Conservation (phyloP, 2,113 vertebrate species). For the Oncorhynchus mykiss region DNA sequence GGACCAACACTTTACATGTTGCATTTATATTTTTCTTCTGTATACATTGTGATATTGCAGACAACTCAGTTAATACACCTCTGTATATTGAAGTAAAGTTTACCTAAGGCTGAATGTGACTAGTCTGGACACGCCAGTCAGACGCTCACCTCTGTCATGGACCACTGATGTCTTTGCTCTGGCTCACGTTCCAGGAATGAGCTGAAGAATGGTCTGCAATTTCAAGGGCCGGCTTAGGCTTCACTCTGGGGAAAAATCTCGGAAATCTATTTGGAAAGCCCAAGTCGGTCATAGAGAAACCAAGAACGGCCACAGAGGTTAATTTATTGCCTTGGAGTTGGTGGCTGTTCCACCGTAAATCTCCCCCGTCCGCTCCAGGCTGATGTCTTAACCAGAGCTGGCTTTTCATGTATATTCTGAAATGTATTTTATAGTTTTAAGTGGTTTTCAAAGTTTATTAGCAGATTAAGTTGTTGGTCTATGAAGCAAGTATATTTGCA, state of each 20-base stretch:
- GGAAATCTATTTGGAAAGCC: conserved; percentile 34
- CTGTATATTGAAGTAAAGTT: no score
- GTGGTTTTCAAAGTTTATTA: conserved; percentile 34
- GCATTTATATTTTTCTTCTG: no score
- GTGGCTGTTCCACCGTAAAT: conserved; percentile 47
- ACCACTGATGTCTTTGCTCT: conserved; percentile 1
- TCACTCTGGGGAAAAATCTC: conserved; percentile 19
- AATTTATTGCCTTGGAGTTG: conserved; percentile 52
- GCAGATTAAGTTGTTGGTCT: conserved; percentile 21
- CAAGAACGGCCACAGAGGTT: conserved; percentile 25
- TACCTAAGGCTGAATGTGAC: neutral
- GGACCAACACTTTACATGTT: no score
- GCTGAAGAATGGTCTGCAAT: conserved; percentile 7
- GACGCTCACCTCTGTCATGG: conserved; percentile 8
- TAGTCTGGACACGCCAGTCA: neutral
- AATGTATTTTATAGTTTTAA: conserved; percentile 24
- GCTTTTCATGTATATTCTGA: conserved; percentile 24
- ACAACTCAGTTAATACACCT: no score
- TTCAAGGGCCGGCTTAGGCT: conserved; percentile 9
- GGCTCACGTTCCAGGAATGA: conserved; percentile 2
- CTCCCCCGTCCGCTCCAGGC: conserved; percentile 20
- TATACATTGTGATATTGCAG: no score
- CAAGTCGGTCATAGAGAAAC: conserved; percentile 9
- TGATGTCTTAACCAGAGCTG: conserved; percentile 52
- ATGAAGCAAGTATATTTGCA: conserved; percentile 19